These are phyloP conservation scores for Propithecus coquereli DNA, from an alignment of 2,113 vertebrate species.

Conservation along the genomic window DNA sequence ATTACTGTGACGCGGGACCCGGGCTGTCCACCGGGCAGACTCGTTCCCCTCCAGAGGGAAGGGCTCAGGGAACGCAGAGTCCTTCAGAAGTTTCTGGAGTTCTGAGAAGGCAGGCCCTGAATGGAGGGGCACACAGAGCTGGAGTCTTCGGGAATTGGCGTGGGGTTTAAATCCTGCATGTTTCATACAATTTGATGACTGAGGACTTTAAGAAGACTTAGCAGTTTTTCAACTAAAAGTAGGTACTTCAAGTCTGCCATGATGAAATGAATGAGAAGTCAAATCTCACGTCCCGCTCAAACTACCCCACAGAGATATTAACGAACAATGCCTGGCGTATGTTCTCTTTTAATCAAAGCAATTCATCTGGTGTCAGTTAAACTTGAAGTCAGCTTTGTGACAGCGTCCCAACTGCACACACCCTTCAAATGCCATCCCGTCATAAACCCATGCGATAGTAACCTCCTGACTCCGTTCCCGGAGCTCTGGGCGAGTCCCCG, in stretches of 20 bases:
- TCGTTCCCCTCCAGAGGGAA: accelerated
- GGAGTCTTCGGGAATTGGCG: not conserved
- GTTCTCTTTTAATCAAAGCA: not conserved
- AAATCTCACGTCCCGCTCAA: not conserved
- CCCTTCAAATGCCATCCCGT: not conserved
- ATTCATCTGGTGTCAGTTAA: not conserved
- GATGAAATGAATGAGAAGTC: not conserved
- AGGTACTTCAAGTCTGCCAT: not conserved
- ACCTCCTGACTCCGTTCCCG: accelerated
- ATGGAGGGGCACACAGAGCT: accelerated
- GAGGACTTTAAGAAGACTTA: not conserved
- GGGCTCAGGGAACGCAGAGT: accelerated
- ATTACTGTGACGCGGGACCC: accelerated
- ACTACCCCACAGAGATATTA: accelerated
- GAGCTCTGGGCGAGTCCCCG: accelerated
- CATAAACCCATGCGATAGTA: accelerated
- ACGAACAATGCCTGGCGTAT: accelerated
- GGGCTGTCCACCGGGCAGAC: accelerated
- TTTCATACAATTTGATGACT: not conserved
- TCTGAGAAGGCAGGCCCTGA: not conserved
- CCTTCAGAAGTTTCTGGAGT: not conserved
- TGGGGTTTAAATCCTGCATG: not conserved
- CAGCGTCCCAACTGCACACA: accelerated
- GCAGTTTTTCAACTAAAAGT: not conserved
- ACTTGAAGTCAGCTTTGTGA: not conserved